Evolutionary conservation across 2,888 invertebrate species (phyloP).

Genomic region (Megalurothrips usitatus): DNA sequence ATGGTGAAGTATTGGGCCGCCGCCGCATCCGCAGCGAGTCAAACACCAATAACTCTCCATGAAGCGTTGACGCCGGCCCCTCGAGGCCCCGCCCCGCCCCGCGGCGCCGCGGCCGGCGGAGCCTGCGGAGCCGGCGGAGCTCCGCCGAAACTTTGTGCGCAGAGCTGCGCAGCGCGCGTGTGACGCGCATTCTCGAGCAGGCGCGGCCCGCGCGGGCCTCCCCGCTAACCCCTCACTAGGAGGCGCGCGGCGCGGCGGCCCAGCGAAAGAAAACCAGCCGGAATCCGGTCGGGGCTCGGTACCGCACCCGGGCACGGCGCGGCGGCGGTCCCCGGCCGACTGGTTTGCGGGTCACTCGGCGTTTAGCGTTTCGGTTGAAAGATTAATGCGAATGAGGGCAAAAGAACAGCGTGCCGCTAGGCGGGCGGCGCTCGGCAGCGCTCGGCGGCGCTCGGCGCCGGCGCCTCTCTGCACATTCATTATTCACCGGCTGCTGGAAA

Average conservation of each 20-base stretch:
- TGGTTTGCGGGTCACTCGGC: background rate
- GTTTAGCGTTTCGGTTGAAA: background rate
- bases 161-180: background rate
- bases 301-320: background rate
- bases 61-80: background rate
- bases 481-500: too few species aligned
- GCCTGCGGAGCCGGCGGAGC: too few species aligned
- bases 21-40: background rate
- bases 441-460: too few species aligned
- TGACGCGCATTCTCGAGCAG: background rate
- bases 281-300: background rate
- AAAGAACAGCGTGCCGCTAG: too few species aligned
- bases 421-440: too few species aligned
- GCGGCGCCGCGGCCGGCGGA: too few species aligned
- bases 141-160: background rate
- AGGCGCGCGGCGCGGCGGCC: too few species aligned
- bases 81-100: too few species aligned
- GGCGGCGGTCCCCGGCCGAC: background rate
- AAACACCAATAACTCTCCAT: constrained; percentile 11
- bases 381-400: too few species aligned
- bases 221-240: background rate
- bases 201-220: background rate
- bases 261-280: background rate
- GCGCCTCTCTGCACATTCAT: too few species aligned
- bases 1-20: background rate